Conservation (phyloP, 2,797 vertebrate species). For the Micromesistius poutassou region DNA sequence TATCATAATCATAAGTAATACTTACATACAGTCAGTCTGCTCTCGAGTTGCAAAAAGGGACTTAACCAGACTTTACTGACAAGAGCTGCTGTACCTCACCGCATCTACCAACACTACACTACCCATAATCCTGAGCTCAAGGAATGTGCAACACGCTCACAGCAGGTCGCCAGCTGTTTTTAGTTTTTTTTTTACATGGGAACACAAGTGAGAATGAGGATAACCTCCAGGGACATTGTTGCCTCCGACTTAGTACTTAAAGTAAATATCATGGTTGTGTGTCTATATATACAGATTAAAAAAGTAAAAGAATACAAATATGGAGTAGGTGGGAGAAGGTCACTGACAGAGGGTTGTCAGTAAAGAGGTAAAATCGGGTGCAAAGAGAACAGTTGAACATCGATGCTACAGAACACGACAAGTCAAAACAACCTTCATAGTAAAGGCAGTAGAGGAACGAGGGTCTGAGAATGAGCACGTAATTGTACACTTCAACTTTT, state of each 20-base stretch:
- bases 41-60: slow-evolving; percentile 17
- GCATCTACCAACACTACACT: slow-evolving; percentile 49
- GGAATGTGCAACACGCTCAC: slow-evolving; percentile 74
- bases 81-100: slow-evolving; percentile 48
- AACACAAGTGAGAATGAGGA: slow-evolving; percentile 59
- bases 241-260: slow-evolving; percentile 44
- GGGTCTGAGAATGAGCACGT: slow-evolving; percentile 47
- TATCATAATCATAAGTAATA: not conserved
- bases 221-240: slow-evolving; percentile 67
- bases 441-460: slow-evolving; percentile 58
- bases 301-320: slow-evolving; percentile 40
- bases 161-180: slow-evolving; percentile 47
- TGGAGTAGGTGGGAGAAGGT: slow-evolving; percentile 31
- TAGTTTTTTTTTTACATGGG: slow-evolving; percentile 6
- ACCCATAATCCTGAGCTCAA: slow-evolving; percentile 74
- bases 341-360: not conserved
- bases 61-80: slow-evolving; percentile 35
- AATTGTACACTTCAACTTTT: slow-evolving; percentile 50
- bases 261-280: slow-evolving; percentile 41
- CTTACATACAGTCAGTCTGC: not conserved
- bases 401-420: slow-evolving; percentile 31
- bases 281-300: slow-evolving; percentile 56
- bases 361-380: slow-evolving; percentile 61
- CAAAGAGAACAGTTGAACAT: slow-evolving; percentile 52
- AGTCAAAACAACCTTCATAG: slow-evolving; percentile 50